Base-by-base conservation (phyloP, 2,888 invertebrate genomes). In the Ischnura elegans region DNA sequence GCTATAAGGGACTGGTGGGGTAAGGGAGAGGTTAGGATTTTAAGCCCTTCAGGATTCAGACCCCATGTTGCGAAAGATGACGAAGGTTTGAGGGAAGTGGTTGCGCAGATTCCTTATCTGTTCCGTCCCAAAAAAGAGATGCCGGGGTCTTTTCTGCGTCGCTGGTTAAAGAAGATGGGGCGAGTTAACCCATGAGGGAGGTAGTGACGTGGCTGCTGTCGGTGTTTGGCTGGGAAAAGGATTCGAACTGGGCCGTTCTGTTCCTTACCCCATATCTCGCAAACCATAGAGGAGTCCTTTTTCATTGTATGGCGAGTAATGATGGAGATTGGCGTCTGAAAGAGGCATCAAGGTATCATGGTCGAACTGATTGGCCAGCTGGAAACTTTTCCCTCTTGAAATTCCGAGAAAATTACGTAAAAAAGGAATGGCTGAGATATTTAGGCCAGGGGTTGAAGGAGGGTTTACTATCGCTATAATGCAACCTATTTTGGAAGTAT, bases 41-140 rank as follows among this genome's bases (percentile, higher is more conserved):
- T 76, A 36, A 76, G 29, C 76, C 76, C 36, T 21, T n/a, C 36
- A 29, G 36, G 76, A 76, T 36, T 29, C 61, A 5, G 76, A 10
- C 61, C 36, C 76, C 25, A n/a, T 76, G 76, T 76, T 76, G 76
- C 76, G 36, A 76, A 76, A 76, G 76, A 76, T 36, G 36, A 1
- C 76, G 76, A 36, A 8, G 36, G 76, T 0, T n/a, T 36, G 76
- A 76, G 76, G 16, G 76, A n/a, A n/a, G 8, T 76, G 1, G 76
- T 76, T 36, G 25, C 76, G 76, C 76, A 29, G 76, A 76, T 76
- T 76, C 36, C 76, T 76, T 76, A 76, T 76, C 76, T 36, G 36
- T 36, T 36, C 76, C 19, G 6, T 51, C 51, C 76, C 76, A 36
- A 36, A 36, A 76, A 36, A 29, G 76, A n/a, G 76, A 76, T 1